A percentile compares a stretch with the other conserved stretches of the same genome.
Evolutionary conservation across 1,140 invertebrate genomes (phyloP).

Genomic region (Uloborus diversus): DNA sequence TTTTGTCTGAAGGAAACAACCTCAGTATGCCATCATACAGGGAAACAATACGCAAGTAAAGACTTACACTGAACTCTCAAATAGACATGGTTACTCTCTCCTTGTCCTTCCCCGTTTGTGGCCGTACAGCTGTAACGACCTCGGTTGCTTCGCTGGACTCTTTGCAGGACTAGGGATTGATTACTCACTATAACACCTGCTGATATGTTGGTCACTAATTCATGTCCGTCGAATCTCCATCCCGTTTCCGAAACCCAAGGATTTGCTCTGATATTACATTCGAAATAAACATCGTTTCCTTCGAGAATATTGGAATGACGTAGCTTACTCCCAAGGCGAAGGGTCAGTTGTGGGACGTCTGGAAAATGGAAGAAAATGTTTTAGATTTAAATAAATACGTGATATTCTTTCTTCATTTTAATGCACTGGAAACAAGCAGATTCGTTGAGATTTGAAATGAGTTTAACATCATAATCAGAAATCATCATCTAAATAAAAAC

Average conservation of each 20-base stretch:
- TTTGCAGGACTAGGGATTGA: conserved; percentile 81
- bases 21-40: no score
- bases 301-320: conserved; percentile 63
- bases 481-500: no score
- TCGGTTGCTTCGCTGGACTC: conserved; percentile 67
- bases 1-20: no score
- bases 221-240: conserved; percentile 78
- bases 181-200: conserved; percentile 81
- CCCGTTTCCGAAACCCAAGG: conserved; percentile 82
- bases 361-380: neutral
- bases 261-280: conserved; percentile 87
- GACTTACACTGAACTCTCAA: conserved; percentile 58
- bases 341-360: conserved; percentile 56
- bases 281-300: conserved; percentile 87
- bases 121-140: conserved; percentile 76
- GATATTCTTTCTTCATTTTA: no score
- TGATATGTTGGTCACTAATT: conserved; percentile 71
- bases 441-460: no score
- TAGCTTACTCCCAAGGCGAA: conserved; percentile 56
- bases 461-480: no score
- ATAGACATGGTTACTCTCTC: conserved; percentile 60
- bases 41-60: no score
- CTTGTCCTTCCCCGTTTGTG: conserved; percentile 73
- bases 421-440: no score
- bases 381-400: no score